Conservation (phyloP, 2,113 vertebrate genomes). For the Oenanthe melanoleuca region DNA sequence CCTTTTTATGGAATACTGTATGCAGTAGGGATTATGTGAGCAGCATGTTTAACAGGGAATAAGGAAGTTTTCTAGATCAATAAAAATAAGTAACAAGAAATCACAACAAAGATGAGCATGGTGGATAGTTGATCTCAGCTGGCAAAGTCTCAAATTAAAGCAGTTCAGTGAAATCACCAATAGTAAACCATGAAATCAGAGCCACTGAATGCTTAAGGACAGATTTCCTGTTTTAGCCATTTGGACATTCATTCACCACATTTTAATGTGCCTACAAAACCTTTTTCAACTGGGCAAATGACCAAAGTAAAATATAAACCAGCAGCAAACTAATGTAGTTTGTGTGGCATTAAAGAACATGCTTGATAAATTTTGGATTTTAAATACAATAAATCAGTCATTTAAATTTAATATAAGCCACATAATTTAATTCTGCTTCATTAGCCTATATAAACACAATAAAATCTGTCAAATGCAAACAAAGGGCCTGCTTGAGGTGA, state of each 20-base stretch:
- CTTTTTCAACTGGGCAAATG: constrained; percentile 12
- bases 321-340: constrained; percentile 57
- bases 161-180: not conserved
- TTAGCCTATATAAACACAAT: constrained; percentile 70
- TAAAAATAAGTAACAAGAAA: not conserved
- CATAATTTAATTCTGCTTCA: constrained; percentile 73
- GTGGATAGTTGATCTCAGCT: not conserved
- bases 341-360: constrained; percentile 33
- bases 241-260: not conserved
- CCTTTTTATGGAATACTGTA: not conserved
- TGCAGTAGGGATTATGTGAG: not conserved
- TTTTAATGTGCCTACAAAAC: constrained; percentile 26
- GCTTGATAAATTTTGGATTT: constrained; percentile 53
- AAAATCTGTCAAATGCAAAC: constrained; percentile 70
- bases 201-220: not conserved
- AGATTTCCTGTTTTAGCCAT: not conserved
- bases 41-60: not conserved
- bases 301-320: constrained; percentile 49
- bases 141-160: not conserved
- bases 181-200: not conserved
- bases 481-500: constrained; percentile 68
- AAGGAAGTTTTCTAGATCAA: not conserved
- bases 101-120: not conserved
- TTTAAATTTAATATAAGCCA: constrained; percentile 66
- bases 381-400: constrained; percentile 65